Conservation (phyloP, 2,888 invertebrate genomes). For the Myathropa florea region DNA sequence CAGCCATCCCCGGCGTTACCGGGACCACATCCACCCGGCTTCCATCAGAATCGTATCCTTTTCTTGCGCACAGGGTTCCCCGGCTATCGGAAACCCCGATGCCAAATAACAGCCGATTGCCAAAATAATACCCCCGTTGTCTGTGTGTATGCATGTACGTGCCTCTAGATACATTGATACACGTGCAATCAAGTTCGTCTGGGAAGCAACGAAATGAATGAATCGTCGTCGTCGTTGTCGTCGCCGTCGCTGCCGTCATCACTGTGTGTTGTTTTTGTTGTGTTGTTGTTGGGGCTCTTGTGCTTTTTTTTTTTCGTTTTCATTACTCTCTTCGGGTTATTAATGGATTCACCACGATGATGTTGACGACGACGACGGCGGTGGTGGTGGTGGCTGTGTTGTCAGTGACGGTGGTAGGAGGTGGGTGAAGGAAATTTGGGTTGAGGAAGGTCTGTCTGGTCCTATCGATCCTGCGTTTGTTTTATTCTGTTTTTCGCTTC, state of each 20-base stretch:
- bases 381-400: background rate
- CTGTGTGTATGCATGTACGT: background rate
- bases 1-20: background rate
- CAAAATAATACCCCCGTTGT: slow-evolving; percentile 29
- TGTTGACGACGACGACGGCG: background rate
- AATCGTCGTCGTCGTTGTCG: slow-evolving; percentile 26
- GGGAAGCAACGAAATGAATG: slow-evolving; percentile 47
- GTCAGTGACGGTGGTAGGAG: slow-evolving; percentile 23
- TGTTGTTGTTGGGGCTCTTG: slow-evolving; percentile 2
- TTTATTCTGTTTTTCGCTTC: background rate
- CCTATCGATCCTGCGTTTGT: slow-evolving; percentile 54
- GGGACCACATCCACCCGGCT: background rate
- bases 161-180: background rate
- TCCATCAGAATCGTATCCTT: background rate
- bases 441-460: slow-evolving; percentile 71
- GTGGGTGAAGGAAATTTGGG: slow-evolving; percentile 64
- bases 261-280: slow-evolving; percentile 16
- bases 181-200: slow-evolving; percentile 51
- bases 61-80: background rate
- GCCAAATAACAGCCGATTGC: slow-evolving; percentile 32
- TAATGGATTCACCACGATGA: slow-evolving; percentile 42
- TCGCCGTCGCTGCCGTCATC: background rate
- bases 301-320: slow-evolving; percentile 27
- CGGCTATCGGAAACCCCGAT: too few species aligned
- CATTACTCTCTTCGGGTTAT: slow-evolving; percentile 42